Evolutionary conservation across 2,888 invertebrate genomes (phyloP).

Genomic region (Rhingia campestris): DNA sequence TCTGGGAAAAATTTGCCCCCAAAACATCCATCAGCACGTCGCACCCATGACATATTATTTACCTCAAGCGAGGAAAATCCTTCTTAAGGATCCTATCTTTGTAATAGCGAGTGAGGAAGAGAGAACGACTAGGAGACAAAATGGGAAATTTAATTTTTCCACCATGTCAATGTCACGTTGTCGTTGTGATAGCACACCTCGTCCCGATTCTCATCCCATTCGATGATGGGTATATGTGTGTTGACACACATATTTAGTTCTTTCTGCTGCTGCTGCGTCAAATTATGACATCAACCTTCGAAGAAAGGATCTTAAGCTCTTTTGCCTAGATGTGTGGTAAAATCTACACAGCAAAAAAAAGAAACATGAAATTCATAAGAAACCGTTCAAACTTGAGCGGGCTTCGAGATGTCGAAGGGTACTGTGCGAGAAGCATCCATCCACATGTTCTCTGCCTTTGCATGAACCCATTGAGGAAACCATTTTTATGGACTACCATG

Average conservation of each 20-base stretch:
- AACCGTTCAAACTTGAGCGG: constrained; percentile 27
- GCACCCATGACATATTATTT: constrained; percentile 72
- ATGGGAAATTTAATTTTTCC: constrained; percentile 71
- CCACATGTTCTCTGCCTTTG: constrained; percentile 23
- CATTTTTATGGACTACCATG: constrained; percentile 68
- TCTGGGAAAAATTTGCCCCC: constrained; percentile 63
- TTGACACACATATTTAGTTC: constrained; percentile 69
- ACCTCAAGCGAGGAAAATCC: constrained; percentile 69
- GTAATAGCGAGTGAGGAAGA: constrained; percentile 1
- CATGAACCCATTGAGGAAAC: constrained; percentile 43
- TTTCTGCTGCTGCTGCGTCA: constrained; percentile 50
- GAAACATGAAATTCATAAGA: constrained; percentile 55
- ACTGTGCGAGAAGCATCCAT: not conserved
- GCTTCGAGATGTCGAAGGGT: constrained; percentile 7
- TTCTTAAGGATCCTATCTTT: constrained; percentile 63
- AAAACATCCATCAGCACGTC: constrained; percentile 71
- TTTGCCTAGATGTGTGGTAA: constrained; percentile 35
- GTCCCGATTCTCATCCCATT: not conserved
- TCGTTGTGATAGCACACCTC: constrained; percentile 55
- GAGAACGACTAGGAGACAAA: constrained; percentile 32
- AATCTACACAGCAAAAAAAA: not conserved
- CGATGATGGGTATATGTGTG: constrained; percentile 22
- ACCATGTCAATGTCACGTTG: constrained; percentile 71
- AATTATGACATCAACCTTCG: constrained; percentile 73
- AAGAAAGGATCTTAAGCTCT: constrained; percentile 44